Evolutionary conservation across 1,140 invertebrate genomes (phyloP), one percentile per base, ranked within the genome.

Genomic region (Pteromalus puparum): DNA sequence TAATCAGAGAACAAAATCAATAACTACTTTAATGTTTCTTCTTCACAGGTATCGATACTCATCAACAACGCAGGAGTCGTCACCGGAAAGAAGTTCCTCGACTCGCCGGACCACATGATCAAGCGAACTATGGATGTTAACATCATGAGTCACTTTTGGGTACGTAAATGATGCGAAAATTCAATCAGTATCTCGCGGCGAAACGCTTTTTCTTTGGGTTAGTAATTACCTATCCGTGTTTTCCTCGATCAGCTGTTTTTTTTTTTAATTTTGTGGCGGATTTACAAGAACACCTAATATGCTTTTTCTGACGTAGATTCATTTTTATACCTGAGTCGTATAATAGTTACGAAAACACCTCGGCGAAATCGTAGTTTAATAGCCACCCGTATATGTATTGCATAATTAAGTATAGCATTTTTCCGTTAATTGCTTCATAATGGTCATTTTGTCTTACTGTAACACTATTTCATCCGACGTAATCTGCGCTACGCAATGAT

Each of bases 1-100:
- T n/a, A n/a, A n/a, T n/a, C n/a, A n/a, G n/a, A n/a, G n/a, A n/a
- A n/a, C n/a, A n/a, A n/a, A n/a, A n/a, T n/a, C n/a, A n/a, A n/a
- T n/a, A n/a, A n/a, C n/a, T n/a, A n/a, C n/a, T n/a, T n/a, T n/a
- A 34, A 5, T 34, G 10, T 30, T 2, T 70, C 26, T 70, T 70
- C 26, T 12, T 28, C 67, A 2, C 67, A 97, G 96, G 95, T 97
- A 9, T 96, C 96, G 21, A 96, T 99, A 84, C 93, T 99, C 15
- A 95, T 99, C 42, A 99, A 99, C 92, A 99, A 99, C 92, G 98
- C 98, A 28, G 98, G 98, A 10, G 95, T 99, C 34, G 97, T 97
- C 0, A 97, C 95, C 13, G 97, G 97, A 1, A 96, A 95, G 86
- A 95, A 95, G 80, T 94, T 99, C 61, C 91, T 99, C 73, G 97